A percentile compares a stretch with the other conserved stretches of the same genome.
These are phyloP conservation scores for Agrotis puta DNA, from an alignment of 2,888 invertebrate genomes.

Conservation along the genomic window DNA sequence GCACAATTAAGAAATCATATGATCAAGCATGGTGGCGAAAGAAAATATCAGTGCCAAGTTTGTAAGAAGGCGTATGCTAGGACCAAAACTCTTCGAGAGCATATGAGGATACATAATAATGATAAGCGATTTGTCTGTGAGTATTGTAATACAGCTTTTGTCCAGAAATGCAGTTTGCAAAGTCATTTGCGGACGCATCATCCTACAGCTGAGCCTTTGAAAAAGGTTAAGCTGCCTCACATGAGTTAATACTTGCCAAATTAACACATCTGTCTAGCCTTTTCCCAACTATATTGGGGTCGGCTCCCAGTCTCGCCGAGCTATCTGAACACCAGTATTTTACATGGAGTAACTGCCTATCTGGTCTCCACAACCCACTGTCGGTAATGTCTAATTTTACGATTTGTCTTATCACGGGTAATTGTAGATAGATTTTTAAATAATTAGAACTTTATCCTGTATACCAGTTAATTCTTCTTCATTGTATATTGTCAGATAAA, in stretches of 20 bases:
- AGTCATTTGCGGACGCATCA: conserved; percentile 84
- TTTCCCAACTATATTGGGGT: background rate
- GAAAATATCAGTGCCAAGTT: conserved; percentile 80
- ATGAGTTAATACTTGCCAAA: background rate
- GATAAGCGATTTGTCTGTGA: conserved; percentile 86
- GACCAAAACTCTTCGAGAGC: conserved; percentile 82
- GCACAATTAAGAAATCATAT: conserved; percentile 80
- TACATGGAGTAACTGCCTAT: background rate
- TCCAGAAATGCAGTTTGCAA: conserved; percentile 86
- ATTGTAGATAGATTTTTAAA: background rate
- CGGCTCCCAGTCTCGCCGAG: background rate
- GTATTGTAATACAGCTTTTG: conserved; percentile 81
- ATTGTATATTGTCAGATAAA: background rate
- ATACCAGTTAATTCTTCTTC: background rate
- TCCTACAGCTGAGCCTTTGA: conserved; percentile 72
- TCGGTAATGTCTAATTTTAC: background rate
- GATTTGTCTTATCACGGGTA: conserved; percentile 10
- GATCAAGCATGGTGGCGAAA: conserved; percentile 80
- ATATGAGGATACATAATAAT: conserved; percentile 85
- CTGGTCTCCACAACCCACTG: background rate
- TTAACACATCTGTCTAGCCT: background rate
- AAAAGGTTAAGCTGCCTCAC: conserved; percentile 54
- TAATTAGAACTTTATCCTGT: background rate
- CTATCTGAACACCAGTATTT: background rate
- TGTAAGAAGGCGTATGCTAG: conserved; percentile 85